These are phyloP conservation scores for Biston betularia DNA, from an alignment of 2,888 invertebrate species.

Conservation along the genomic window DNA sequence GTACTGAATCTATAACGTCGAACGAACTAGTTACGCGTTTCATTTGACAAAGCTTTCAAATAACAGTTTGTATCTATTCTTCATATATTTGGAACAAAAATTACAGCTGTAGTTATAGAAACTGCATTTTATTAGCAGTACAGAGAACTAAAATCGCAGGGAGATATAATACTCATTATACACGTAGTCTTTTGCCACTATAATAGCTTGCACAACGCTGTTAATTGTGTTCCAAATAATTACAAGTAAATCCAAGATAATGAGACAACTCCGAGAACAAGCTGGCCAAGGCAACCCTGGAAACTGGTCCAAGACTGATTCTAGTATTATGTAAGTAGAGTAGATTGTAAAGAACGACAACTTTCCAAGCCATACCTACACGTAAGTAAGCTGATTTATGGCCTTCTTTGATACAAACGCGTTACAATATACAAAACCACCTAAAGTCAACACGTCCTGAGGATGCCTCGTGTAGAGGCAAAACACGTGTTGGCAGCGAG, in stretches of 20 bases:
- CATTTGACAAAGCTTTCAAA: no score
- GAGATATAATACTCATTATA: constrained; percentile 12
- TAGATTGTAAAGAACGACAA: neutral
- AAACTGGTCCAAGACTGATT: constrained; percentile 2
- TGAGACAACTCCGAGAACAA: constrained; percentile 58
- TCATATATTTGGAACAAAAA: no score
- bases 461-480: no score
- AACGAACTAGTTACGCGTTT: no score
- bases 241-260: constrained; percentile 58
- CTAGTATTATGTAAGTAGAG: neutral
- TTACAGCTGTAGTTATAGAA: neutral
- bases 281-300: constrained; percentile 26
- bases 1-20: no score
- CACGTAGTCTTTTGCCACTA: constrained; percentile 28
- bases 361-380: neutral
- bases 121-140: no score
- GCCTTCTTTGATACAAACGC: no score
- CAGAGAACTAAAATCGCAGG: constrained; percentile 24
- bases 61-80: no score
- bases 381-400: no score
- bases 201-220: constrained; percentile 45
- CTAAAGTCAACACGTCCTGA: no score
- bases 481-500: no score
- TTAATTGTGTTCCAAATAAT: constrained; percentile 62
- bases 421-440: no score